Percentiles rank a stretch among this genome's conserved stretches.
phyloP scores from a whole-genome alignment of 2,113 vertebrate species.

The Microcebus ravelobensis region DNA sequence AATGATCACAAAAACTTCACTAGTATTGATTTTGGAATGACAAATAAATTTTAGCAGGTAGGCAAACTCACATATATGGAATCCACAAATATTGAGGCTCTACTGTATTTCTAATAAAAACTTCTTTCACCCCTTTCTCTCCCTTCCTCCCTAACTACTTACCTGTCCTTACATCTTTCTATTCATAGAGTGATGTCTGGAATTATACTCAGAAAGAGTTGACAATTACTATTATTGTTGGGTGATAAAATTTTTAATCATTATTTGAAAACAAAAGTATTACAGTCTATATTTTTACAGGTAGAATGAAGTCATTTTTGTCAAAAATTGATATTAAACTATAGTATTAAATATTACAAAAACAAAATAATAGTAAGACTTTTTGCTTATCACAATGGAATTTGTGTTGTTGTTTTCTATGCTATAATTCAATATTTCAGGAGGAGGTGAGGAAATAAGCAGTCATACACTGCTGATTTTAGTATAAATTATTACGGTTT shows the following conservation, averaged over 20 bases:
- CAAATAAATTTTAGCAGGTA: background rate
- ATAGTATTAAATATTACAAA: background rate
- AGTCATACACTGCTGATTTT: background rate
- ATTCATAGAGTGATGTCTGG: background rate
- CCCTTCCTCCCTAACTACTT: background rate
- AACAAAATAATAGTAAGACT: background rate
- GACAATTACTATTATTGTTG: background rate
- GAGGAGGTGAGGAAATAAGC: background rate
- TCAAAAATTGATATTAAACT: background rate
- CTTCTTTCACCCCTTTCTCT: background rate
- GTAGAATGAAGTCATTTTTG: background rate
- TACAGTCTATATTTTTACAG: background rate
- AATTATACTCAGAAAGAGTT: background rate
- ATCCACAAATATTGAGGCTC: background rate
- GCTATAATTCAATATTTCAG: background rate
- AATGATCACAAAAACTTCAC: background rate
- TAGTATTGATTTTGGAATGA: background rate
- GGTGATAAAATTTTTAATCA: background rate
- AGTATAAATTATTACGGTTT: background rate
- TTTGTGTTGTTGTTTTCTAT: background rate
- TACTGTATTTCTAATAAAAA: background rate
- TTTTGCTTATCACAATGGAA: background rate
- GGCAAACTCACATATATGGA: background rate
- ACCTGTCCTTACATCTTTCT: background rate
- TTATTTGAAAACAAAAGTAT: background rate